Evolutionary conservation across 2,888 invertebrate species (phyloP).

Genomic region (Polyommatus iphigenia): DNA sequence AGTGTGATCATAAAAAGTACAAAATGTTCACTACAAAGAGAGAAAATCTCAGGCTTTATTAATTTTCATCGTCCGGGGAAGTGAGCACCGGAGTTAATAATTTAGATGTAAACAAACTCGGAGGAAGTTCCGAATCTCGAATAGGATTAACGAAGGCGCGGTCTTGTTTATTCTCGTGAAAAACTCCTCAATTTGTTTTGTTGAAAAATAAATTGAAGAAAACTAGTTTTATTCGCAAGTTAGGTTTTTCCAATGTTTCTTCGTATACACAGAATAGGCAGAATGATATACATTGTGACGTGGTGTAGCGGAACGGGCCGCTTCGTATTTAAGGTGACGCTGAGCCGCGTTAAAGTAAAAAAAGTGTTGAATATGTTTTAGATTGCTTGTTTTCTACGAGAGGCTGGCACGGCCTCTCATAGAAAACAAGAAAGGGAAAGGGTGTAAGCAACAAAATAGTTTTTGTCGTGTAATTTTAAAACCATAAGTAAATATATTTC

Average conservation of each 20-base stretch:
- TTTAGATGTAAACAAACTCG: constrained; percentile 26
- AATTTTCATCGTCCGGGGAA: constrained; percentile 13
- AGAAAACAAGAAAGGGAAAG: no score
- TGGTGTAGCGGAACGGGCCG: no score
- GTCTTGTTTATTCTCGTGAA: constrained; percentile 20
- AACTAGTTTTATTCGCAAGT: background rate
- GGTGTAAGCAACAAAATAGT: no score
- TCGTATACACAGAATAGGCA: background rate
- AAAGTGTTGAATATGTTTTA: no score
- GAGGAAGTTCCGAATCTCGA: constrained; percentile 1
- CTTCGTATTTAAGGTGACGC: no score
- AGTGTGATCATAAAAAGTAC: background rate
- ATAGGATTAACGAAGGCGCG: constrained; percentile 12
- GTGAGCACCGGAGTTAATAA: constrained; percentile 24
- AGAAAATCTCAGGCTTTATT: constrained; percentile 2
- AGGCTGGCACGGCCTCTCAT: no score
- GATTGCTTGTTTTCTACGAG: no score
- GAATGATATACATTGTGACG: background rate
- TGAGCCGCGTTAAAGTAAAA: no score
- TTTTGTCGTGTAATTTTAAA: no score
- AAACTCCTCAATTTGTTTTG: constrained; percentile 1
- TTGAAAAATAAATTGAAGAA: background rate
- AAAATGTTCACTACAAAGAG: background rate
- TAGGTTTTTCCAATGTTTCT: background rate
- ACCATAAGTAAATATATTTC: no score